phyloP scores from a whole-genome alignment of 1,140 invertebrate species.

The Eurosta solidaginis region DNA sequence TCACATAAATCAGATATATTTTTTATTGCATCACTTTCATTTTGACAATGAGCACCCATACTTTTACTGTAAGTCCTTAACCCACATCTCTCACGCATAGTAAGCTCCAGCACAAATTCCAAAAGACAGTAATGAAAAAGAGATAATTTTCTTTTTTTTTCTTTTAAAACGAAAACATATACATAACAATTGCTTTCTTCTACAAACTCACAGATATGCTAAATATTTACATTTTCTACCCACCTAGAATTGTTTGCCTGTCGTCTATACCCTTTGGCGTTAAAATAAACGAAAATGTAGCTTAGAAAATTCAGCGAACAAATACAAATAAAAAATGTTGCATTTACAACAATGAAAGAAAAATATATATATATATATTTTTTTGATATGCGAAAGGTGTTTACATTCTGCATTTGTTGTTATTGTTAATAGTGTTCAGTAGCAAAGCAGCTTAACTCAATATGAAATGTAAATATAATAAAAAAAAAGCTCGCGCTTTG shows the following conservation, averaged over 20 bases:
- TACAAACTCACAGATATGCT: background rate
- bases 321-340: background rate
- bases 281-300: background rate
- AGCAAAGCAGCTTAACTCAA: background rate
- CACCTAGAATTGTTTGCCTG: conserved; percentile 1
- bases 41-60: too few relatives aligned
- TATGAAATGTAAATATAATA: conserved; percentile 3
- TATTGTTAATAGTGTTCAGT: background rate
- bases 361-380: background rate
- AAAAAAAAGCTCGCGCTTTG: background rate
- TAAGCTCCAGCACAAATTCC: too few relatives aligned
- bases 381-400: background rate
- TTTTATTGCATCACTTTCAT: too few relatives aligned
- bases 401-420: background rate
- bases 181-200: too few relatives aligned
- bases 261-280: background rate
- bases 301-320: background rate
- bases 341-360: background rate
- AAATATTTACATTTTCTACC: background rate
- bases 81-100: too few relatives aligned
- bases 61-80: too few relatives aligned
- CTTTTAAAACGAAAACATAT: too few relatives aligned
- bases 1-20: too few relatives aligned
- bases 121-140: too few relatives aligned
- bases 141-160: too few relatives aligned